phyloP scores from a whole-genome alignment of 2,888 invertebrate species.

The Drosophila mimica region DNA sequence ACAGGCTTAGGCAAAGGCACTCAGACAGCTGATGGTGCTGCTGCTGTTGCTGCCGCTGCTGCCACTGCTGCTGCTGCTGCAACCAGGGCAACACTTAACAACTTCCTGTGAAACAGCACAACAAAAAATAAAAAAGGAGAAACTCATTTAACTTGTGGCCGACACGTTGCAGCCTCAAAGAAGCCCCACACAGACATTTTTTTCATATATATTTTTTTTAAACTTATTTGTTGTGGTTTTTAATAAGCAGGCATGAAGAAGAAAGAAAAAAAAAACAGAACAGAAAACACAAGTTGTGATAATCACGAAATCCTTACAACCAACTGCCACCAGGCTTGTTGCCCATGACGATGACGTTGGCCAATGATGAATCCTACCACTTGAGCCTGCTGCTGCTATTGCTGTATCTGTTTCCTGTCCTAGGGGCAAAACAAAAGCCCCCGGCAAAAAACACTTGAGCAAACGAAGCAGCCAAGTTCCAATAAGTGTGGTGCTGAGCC shows the following conservation, averaged over 20 bases:
- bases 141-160: constrained; percentile 76
- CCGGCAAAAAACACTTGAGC: constrained; percentile 72
- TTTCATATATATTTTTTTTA: constrained; percentile 18
- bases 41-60: constrained; percentile 7
- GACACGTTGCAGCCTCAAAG: constrained; percentile 51
- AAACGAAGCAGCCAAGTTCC: constrained; percentile 63
- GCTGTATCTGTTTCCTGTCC: constrained; percentile 56
- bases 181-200: constrained; percentile 59
- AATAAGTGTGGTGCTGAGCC: constrained; percentile 37
- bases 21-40: constrained; percentile 42
- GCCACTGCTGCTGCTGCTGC: constrained; percentile 8
- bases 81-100: constrained; percentile 48
- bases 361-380: constrained; percentile 43
- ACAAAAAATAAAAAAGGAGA: constrained; percentile 28
- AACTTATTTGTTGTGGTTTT: constrained; percentile 38
- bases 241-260: constrained; percentile 51
- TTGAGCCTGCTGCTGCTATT: constrained; percentile 60
- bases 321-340: constrained; percentile 40
- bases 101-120: constrained; percentile 53
- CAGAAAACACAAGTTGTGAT: constrained; percentile 32
- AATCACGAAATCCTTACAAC: constrained; percentile 55
- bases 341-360: constrained; percentile 46
- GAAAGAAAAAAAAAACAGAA: not conserved
- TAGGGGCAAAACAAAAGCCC: constrained; percentile 50
- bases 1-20: constrained; percentile 49